Evolutionary conservation across 2,113 vertebrate species (phyloP).

Genomic region (Semnornis frantzii): DNA sequence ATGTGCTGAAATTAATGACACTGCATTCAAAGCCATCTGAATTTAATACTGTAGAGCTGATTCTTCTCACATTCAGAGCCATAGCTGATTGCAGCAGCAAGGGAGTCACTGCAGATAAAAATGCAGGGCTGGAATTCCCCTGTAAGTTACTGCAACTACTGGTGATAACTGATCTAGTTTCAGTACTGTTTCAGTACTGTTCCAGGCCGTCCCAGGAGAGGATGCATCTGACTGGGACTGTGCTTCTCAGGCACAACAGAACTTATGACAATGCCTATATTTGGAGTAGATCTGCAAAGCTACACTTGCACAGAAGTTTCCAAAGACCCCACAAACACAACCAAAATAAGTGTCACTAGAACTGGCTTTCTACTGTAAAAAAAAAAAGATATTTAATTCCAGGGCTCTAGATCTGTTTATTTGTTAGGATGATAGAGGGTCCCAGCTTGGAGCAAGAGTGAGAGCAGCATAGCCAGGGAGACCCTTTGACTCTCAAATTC

Average conservation of each 20-base stretch:
- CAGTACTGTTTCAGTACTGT: neutral
- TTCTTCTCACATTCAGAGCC: neutral
- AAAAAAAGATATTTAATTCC: neutral
- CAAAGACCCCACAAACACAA: neutral
- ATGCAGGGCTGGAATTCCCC: neutral
- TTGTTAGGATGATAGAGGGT: neutral
- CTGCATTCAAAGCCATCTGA: neutral
- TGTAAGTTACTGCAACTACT: neutral
- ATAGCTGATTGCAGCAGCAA: neutral
- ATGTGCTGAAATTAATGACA: neutral
- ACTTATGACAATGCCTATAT: fast-evolving
- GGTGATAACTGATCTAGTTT: neutral
- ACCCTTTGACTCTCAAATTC: neutral
- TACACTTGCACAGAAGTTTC: neutral
- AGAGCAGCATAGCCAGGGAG: neutral
- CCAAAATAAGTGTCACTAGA: neutral
- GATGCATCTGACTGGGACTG: neutral
- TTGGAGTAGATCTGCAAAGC: neutral
- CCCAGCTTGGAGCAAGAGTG: neutral
- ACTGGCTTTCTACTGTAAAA: neutral
- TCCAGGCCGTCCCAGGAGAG: neutral
- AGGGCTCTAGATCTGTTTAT: neutral
- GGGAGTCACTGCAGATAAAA: neutral
- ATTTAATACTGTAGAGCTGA: neutral
- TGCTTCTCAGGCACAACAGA: fast-evolving